Conservation (phyloP, 2,888 invertebrate species). For the Lycia hirtaria region DNA sequence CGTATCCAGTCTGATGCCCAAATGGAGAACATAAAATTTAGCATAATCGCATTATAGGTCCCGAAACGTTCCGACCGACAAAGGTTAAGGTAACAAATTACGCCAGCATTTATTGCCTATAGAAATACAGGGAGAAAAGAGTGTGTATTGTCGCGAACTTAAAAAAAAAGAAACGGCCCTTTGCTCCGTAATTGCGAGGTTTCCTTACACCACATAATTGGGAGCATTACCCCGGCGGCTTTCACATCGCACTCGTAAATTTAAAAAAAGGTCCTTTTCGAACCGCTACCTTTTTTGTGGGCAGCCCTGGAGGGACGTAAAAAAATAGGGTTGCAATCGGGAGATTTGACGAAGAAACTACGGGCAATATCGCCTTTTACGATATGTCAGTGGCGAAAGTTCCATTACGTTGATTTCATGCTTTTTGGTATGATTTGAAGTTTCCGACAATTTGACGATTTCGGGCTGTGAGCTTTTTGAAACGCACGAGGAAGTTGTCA, state of each 20-base stretch:
- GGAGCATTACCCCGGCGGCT: slow-evolving; percentile 57
- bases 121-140: slow-evolving; percentile 36
- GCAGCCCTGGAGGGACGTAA: slow-evolving; percentile 55
- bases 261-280: slow-evolving; percentile 65
- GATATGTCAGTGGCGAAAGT: slow-evolving; percentile 33
- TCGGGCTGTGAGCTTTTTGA: not conserved
- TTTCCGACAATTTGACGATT: slow-evolving; percentile 10
- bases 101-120: slow-evolving; percentile 54
- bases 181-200: slow-evolving; percentile 64
- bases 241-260: slow-evolving; percentile 69
- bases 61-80: slow-evolving; percentile 54
- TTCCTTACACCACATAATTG: slow-evolving; percentile 66
- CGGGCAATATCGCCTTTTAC: slow-evolving; percentile 42
- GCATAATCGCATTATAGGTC: slow-evolving; percentile 58
- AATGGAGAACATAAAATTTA: slow-evolving; percentile 55
- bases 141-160: slow-evolving; percentile 54
- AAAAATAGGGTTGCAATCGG: slow-evolving; percentile 50
- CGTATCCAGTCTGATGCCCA: slow-evolving; percentile 41
- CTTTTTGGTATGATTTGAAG: slow-evolving; percentile 5
- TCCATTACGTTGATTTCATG: slow-evolving; percentile 17
- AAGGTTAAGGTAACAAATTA: slow-evolving; percentile 66
- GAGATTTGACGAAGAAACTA: slow-evolving; percentile 41
- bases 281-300: slow-evolving; percentile 62
- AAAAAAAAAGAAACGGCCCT: slow-evolving; percentile 54
- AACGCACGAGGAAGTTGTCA: slow-evolving; percentile 17